Evolutionary conservation across 2,113 vertebrate species (phyloP).

Genomic region (Callaeas wilsoni): DNA sequence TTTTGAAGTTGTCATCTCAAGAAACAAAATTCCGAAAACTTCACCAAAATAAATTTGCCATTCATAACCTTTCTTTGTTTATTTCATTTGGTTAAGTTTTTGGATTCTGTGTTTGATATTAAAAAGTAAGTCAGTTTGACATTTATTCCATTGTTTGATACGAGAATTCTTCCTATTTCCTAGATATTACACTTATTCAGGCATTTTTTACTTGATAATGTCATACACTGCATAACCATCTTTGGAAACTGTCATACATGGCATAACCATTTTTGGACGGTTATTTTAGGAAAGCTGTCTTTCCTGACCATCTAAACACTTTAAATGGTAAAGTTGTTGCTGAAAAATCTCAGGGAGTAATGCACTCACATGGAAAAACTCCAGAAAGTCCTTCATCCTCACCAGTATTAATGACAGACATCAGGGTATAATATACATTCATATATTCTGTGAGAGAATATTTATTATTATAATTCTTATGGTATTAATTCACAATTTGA

Average conservation of each 20-base stretch:
- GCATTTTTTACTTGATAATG: background rate
- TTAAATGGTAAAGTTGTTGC: constrained; percentile 38
- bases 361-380: background rate
- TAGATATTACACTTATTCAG: background rate
- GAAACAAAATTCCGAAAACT: background rate
- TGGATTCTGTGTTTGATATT: background rate
- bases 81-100: background rate
- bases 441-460: background rate
- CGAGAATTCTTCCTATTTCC: background rate
- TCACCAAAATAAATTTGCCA: background rate
- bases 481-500: background rate
- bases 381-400: background rate
- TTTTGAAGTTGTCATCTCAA: background rate
- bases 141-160: background rate
- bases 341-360: background rate
- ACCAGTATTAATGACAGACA: background rate
- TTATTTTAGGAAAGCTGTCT: constrained; percentile 53
- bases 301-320: constrained; percentile 11
- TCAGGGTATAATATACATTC: background rate
- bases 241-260: constrained; percentile 18
- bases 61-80: background rate
- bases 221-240: background rate
- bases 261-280: constrained; percentile 20
- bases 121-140: background rate
- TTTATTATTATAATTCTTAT: background rate